These are phyloP conservation scores for Kryptopterus vitreolus DNA, from an alignment of 2,797 vertebrate genomes.

Conservation along the genomic window DNA sequence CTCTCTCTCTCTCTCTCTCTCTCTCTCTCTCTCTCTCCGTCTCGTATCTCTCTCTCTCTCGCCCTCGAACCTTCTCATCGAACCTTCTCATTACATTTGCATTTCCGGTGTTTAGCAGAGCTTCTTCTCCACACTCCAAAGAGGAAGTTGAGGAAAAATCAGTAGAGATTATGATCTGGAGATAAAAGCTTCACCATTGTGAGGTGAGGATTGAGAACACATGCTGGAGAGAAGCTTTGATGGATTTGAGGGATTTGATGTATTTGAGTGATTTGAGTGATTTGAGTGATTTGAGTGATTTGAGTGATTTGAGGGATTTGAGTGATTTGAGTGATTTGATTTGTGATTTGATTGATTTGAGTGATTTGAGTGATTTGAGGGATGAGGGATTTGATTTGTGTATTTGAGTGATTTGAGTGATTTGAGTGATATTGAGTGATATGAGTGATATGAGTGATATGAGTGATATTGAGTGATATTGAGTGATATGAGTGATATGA, in stretches of 20 bases:
- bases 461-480: too few species aligned
- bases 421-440: too few species aligned
- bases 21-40: constrained; percentile 1
- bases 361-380: not conserved
- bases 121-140: not conserved
- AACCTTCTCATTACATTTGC: too few species aligned
- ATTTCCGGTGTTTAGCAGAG: too few species aligned
- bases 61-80: too few species aligned
- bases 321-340: not conserved
- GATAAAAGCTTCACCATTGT: constrained; percentile 4
- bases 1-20: too few species aligned
- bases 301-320: too few species aligned
- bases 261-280: not conserved
- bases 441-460: not conserved
- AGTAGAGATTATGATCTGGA: too few species aligned
- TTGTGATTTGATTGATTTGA: too few species aligned
- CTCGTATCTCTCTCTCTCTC: constrained; percentile 15
- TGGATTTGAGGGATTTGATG: not conserved
- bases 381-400: not conserved
- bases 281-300: not conserved
- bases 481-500: not conserved
- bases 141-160: too few species aligned
- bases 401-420: not conserved
- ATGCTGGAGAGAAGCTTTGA: not conserved
- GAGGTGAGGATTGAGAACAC: constrained; percentile 7